Percentiles rank a stretch among this genome's conserved stretches.
phyloP scores from a whole-genome alignment of 2,888 invertebrate genomes.

The Drosophila prostipennis region DNA sequence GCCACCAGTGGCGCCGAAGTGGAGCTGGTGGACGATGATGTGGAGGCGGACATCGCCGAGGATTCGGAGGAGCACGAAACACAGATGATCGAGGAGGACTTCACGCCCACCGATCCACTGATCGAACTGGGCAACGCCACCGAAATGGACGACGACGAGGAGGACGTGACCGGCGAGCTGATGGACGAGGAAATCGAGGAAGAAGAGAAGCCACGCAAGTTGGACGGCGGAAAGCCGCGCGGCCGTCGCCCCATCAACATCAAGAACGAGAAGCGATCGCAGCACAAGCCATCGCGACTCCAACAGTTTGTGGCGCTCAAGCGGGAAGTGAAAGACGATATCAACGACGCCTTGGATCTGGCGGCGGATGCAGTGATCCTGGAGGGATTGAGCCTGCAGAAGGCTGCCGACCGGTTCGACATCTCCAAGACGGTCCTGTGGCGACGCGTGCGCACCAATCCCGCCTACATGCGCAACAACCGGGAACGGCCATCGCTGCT shows the following conservation, averaged over 20 bases:
- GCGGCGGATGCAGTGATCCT: conserved; percentile 82
- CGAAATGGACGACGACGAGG: conserved; percentile 64
- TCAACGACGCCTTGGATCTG: conserved; percentile 75
- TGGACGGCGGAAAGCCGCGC: conserved; percentile 43
- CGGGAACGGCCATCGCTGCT: conserved; percentile 82
- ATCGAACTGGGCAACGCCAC: conserved; percentile 66
- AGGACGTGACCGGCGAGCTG: conserved; percentile 36
- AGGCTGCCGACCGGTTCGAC: conserved; percentile 82
- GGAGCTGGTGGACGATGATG: conserved; percentile 71
- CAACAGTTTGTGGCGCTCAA: conserved; percentile 57
- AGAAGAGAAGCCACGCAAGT: conserved; percentile 58
- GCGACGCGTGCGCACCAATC: conserved; percentile 83
- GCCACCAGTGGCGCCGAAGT: conserved; percentile 57
- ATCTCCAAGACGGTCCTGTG: conserved; percentile 84
- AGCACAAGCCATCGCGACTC: conserved; percentile 42
- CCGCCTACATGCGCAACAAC: conserved; percentile 81
- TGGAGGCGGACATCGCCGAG: conserved; percentile 67
- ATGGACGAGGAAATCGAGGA: conserved; percentile 54
- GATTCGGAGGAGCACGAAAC: conserved; percentile 73
- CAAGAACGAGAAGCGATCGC: conserved; percentile 44
- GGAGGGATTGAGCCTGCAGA: conserved; percentile 82
- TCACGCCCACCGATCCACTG: conserved; percentile 64
- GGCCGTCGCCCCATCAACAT: conserved; percentile 37
- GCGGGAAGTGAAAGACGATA: conserved; percentile 62
- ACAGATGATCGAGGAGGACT: conserved; percentile 80